Evolutionary conservation across 2,888 invertebrate genomes (phyloP), one percentile per base, ranked within the genome.

Genomic region (Hybos culiciformis): DNA sequence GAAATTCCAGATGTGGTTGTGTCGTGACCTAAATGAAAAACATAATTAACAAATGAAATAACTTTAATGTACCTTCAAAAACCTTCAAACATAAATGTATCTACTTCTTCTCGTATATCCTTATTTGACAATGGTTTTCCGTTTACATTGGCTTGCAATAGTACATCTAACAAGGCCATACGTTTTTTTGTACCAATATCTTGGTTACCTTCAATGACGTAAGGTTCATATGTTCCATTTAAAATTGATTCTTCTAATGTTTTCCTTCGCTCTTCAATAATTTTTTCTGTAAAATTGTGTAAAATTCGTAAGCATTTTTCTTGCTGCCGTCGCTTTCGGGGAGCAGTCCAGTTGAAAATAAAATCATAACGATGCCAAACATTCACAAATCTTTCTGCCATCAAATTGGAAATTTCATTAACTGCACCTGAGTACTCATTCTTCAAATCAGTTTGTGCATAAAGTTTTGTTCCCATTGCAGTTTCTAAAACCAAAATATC

Each of bases 1-100:
- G 52, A 51, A 3, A 61, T 50, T 2, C 54, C 61, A 12, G 57
- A 56, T 0, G 61, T 54, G 9, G 63, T 61, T 9, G 64, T 64
- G 21, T 65, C 63, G 18, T 63, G 62, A 2, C 64, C n/a, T n/a
- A n/a, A n/a, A n/a, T n/a, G n/a, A n/a, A n/a, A n/a, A n/a, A n/a
- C n/a, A n/a, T n/a, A n/a, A n/a, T n/a, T n/a, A n/a, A n/a, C n/a
- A n/a, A n/a, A n/a, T n/a, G n/a, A n/a, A n/a, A n/a, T n/a, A n/a
- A n/a, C n/a, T n/a, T n/a, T n/a, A n/a, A n/a, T n/a, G n/a, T n/a
- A n/a, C n/a, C n/a, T n/a, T n/a, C n/a, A n/a, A n/a, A n/a, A n/a
- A n/a, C n/a, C 64, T 46, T 75, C 80, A 59, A 81, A 81, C 74
- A 80, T 76, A 50, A 81, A 80, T 0, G 81, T 81, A 47, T 80